Evolutionary conservation across 2,113 vertebrate genomes (phyloP).

Genomic region (Oncorhynchus mykiss): DNA sequence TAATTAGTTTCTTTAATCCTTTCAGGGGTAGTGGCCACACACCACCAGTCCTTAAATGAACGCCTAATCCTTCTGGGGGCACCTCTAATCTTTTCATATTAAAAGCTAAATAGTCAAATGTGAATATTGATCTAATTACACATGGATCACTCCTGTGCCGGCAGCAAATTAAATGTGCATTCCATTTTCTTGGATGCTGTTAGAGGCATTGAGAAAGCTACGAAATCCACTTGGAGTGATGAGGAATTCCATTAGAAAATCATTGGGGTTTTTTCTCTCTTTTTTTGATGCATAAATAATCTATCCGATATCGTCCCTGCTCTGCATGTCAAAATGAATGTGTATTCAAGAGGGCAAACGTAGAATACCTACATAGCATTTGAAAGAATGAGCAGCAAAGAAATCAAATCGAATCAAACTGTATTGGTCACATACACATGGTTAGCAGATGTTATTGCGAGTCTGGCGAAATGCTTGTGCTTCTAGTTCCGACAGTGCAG

Average conservation of each 20-base stretch:
- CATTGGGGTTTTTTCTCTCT: neutral
- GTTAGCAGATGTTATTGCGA: too few species aligned
- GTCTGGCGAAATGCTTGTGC: too few species aligned
- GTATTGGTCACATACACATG: too few species aligned
- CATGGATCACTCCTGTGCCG: conserved; percentile 47
- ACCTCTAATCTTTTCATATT: conserved; percentile 94
- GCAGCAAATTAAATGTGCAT: conserved; percentile 50
- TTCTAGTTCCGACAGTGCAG: too few species aligned
- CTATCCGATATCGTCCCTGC: neutral
- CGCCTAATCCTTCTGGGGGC: conserved; percentile 90
- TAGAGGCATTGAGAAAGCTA: conserved; percentile 12
- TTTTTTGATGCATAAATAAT: neutral
- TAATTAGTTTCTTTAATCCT: conserved; percentile 91
- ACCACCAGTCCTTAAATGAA: conserved; percentile 83
- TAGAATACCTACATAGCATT: neutral
- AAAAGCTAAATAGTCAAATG: conserved; percentile 92
- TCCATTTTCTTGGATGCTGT: conserved; percentile 27
- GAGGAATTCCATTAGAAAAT: neutral
- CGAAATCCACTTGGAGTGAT: conserved; percentile 14
- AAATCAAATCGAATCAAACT: too few species aligned
- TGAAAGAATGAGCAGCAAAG: neutral
- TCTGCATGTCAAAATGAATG: neutral
- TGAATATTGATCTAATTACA: conserved; percentile 89
- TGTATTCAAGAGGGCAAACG: neutral
- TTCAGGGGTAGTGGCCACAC: conserved; percentile 87